Base-by-base conservation (phyloP, 2,113 vertebrate genomes). In the Hucho hucho region DNA sequence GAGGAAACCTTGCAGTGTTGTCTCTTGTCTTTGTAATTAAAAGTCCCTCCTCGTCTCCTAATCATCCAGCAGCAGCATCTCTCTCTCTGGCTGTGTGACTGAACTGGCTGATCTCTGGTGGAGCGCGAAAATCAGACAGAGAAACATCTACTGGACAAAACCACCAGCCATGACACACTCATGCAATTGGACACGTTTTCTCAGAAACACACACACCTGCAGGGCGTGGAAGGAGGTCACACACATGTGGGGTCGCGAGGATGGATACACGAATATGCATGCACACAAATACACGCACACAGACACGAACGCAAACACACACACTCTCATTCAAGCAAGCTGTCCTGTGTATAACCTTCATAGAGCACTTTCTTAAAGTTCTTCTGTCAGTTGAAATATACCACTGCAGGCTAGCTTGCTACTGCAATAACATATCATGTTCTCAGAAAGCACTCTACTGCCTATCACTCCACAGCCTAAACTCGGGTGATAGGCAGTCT, bases 21-120 rank as follows among this genome's bases (percentile, higher is more conserved):
- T 82, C 82, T 88, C 84, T 82, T 88, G 82, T 89, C 84, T 87
- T 89, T 86, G 84, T 90, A 90, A 91, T 90, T 91, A 90, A 90
- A 91, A 88, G 78, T 80, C 79, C 69, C 80, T 78, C 81, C 89
- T 87, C 86, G 86, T 89, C 84, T 79, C 63, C 75, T 68, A 79
- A 79, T 80, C 84, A 86, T 87, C 83, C 79, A 77, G 75, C 80
- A 75, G 2, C 28, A 43, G 7, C 37, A 2, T 43, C 37, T 43
- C 37, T 43, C 88, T 88, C 86, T 64, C 72, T 76, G 80, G 81
- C 75, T 32, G 64, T 81, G 81, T 75, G 81, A 83, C 61, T 14
- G 70, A 82, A 72, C 83, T 79, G 78, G 83, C 75, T 79, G 71
- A 87, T 86, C 82, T 80, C 81, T 81, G 86, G 79, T 66, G 76